Conservation (phyloP, 1,140 invertebrate genomes). For the Zaprionus capensis region DNA sequence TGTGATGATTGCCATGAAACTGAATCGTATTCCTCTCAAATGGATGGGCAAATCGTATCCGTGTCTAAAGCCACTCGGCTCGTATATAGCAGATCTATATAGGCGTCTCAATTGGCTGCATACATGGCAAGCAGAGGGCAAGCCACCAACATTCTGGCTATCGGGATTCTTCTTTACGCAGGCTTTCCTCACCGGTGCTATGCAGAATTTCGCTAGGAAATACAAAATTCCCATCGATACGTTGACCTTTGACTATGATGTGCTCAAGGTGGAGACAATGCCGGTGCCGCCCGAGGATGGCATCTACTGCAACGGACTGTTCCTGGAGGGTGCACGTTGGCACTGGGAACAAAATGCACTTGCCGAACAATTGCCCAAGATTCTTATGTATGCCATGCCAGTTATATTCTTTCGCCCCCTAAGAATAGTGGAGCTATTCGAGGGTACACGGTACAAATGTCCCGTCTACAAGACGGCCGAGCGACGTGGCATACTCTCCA, state of each 20-base stretch:
- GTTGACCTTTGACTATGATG: slow-evolving; percentile 92
- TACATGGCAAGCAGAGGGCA: slow-evolving; percentile 88
- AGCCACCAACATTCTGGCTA: slow-evolving; percentile 94
- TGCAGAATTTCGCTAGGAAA: slow-evolving; percentile 96
- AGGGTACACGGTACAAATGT: slow-evolving; percentile 89
- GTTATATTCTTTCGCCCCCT: slow-evolving; percentile 88
- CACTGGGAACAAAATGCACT: slow-evolving; percentile 87
- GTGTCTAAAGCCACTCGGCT: slow-evolving; percentile 93
- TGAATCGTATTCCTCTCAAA: slow-evolving; percentile 90
- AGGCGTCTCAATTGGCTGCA: slow-evolving; percentile 91
- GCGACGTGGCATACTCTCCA: slow-evolving; percentile 92
- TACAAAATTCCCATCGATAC: slow-evolving; percentile 95
- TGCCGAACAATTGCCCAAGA: slow-evolving; percentile 92
- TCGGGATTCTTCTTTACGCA: slow-evolving; percentile 98
- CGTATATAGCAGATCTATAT: slow-evolving; percentile 94
- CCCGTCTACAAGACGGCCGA: slow-evolving; percentile 95
- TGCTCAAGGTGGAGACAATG: slow-evolving; percentile 85
- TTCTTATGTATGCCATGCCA: slow-evolving; percentile 92
- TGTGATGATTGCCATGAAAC: slow-evolving; percentile 88
- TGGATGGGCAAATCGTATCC: slow-evolving; percentile 95
- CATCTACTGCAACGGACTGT: slow-evolving; percentile 93
- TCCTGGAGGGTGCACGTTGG: slow-evolving; percentile 94
- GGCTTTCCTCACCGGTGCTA: slow-evolving; percentile 95
- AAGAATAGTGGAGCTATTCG: slow-evolving; percentile 85
- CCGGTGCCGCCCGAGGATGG: slow-evolving; percentile 88